Evolutionary conservation across 35 echinoderm and acorn worm species (phyloP), one percentile per base, ranked within the genome.

Genomic region (Lytechinus pictus): DNA sequence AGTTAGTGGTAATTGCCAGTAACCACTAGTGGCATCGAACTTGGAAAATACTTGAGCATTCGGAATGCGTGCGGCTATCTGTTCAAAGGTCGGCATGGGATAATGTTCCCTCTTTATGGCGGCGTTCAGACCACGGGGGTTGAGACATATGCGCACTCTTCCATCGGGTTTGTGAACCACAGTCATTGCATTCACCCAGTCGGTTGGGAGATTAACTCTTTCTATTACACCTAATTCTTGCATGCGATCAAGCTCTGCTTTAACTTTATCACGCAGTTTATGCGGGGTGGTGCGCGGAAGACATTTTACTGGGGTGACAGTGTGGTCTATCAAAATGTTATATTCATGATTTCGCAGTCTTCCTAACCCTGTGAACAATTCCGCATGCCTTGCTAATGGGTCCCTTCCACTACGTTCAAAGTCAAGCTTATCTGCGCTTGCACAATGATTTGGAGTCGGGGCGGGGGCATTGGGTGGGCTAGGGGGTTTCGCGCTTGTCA

Each of bases 201-300:
- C 86, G 0, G 97, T 97, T 16, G 95, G 97, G 51, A 54, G 58
- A 55, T 91, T 52, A 52, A 94, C 94, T 33, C 86, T 51, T 87
- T 94, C 27, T 52, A 97, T 98, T 5, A 97, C 94, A 52, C 89
- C 94, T 60, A 98, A 21, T 28, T 54, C n/a, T 55, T 94, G 79
- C 97, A 98, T 97, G 10, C 95, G 87, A 21, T 96, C 95, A 21
- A 98, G 86, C 54, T 98, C 95, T 52, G 57, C 54, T 94, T 96
- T 97, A 4, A 98, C 33, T 27, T 97, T 96, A 54, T 95, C 86
- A 19, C 96, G 87, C n/a, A 98, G 29, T 58, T 94, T 94, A 54
- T 96, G 92, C 44, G 96, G 96, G 8, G 97, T 61, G 13, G 97
- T 96, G 13, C 95, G 86, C 55, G 92, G 94, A 1, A 96, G 28